Base-by-base conservation (phyloP, 2,888 invertebrate genomes). In the Cryptocheilus praepositus region DNA sequence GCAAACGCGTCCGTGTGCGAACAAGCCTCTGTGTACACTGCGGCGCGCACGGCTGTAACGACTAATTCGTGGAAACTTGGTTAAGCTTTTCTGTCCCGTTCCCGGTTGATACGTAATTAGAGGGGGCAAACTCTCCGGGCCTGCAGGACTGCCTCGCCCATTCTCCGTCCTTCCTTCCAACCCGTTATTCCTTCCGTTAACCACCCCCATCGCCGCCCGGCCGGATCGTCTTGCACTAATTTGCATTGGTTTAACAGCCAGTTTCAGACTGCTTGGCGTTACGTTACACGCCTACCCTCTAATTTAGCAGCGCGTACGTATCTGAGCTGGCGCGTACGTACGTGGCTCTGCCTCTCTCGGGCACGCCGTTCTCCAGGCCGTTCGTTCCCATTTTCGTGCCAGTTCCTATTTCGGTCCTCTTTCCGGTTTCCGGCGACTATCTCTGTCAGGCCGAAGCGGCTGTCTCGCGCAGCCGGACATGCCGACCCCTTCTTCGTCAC, bases 221-320 rank as follows among this genome's bases (percentile, higher is more conserved):
- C 21, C 16, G 75, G 75, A 72, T 80, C 81, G 83, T 81, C 83
- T 79, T 80, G 78, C 83, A 76, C 79, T 77, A 82, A 82, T 82
- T 84, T 80, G 79, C 74, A 79, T 74, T 73, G 76, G 76, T 77
- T 75, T 82, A 84, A 83, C 81, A 81, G 79, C 76, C 74, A 80
- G 82, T 84, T 84, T 81, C 77, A 67, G 80, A 76, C 81, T 79
- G 72, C 79, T 75, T 67, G 73, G 73, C 74, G 68, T 80, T 74
- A 68, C 76, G 75, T 72, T 73, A 70, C 81, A 64, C 71, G 66
- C 59, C 70, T 67, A 71, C 71, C 77, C 74, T 79, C 66, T 81
- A 74, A 81, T 81, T 80, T 77, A 70, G 54, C 18, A 55, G 45
- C 51, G 52, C 65, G 60, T 21, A 21, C 36, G 21, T 44, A 44